Conservation (phyloP, 1,140 invertebrate genomes). For the Brachionus plicatilis region DNA sequence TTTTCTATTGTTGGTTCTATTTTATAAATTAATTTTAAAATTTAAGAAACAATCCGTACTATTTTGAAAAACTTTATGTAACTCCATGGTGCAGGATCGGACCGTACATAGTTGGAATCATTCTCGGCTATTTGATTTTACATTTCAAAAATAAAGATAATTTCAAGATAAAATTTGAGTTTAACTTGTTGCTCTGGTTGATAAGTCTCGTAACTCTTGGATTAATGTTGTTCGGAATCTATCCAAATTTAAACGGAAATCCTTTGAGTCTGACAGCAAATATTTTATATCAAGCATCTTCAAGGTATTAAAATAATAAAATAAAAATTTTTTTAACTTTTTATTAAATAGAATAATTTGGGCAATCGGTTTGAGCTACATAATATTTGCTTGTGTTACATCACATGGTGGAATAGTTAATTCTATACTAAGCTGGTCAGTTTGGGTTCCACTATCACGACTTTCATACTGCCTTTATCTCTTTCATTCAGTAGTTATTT, state of each 20-base stretch:
- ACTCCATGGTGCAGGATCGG: conserved; percentile 52
- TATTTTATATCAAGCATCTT: conserved; percentile 15
- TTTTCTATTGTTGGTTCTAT: no score
- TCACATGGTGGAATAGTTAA: conserved; percentile 24
- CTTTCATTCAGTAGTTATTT: conserved; percentile 9
- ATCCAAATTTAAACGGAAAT: conserved; percentile 30
- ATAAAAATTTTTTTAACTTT: no score
- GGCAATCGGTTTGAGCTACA: neutral
- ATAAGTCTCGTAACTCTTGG: neutral
- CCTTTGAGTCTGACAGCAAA: neutral
- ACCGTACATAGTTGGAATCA: conserved; percentile 58
- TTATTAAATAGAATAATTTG: neutral
- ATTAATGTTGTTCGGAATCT: conserved; percentile 31
- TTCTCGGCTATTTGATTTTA: conserved; percentile 50
- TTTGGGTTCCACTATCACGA: conserved; percentile 22
- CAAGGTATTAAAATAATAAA: neutral
- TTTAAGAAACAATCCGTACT: neutral
- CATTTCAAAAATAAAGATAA: neutral
- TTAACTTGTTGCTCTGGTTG: conserved; percentile 13
- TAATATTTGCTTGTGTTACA: conserved; percentile 29
- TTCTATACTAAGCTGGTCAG: conserved; percentile 11
- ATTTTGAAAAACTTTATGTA: conserved; percentile 21
- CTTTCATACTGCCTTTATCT: conserved; percentile 19
- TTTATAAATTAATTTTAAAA: neutral
- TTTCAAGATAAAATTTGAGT: neutral